Percentiles rank a stretch among this genome's conserved stretches.
Conservation (phyloP, 2,113 vertebrate species). For the Atlantisia rogersi region DNA sequence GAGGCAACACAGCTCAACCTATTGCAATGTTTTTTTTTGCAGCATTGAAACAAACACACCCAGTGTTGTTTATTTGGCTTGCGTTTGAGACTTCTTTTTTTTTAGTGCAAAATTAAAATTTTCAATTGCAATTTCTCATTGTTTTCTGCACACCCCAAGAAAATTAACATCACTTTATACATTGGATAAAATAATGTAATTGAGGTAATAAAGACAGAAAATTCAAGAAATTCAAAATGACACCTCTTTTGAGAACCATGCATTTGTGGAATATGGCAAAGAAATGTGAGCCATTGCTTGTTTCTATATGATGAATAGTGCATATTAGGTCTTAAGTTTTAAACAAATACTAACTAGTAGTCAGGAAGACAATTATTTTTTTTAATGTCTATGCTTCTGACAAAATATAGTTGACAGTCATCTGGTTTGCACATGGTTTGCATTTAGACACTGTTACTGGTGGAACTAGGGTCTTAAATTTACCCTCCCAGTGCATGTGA, state of each 20-base stretch:
- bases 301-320: neutral
- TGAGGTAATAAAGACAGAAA: neutral
- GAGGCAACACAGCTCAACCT: neutral
- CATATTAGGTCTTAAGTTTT: neutral
- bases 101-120: neutral
- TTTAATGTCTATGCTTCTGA: neutral
- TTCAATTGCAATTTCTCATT: neutral
- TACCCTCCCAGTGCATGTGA: neutral
- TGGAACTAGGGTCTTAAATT: neutral
- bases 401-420: neutral
- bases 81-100: neutral
- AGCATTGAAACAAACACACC: neutral
- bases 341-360: neutral
- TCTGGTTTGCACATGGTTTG: neutral
- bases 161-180: neutral
- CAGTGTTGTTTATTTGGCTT: neutral
- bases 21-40: neutral
- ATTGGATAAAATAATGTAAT: neutral
- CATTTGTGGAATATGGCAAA: neutral
- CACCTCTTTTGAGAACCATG: neutral
- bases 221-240: neutral
- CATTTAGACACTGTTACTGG: neutral
- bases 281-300: neutral
- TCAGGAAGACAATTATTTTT: neutral
- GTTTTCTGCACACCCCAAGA: neutral